Conservation (phyloP, 1,140 invertebrate species). For the Matsumurasca onukii region DNA sequence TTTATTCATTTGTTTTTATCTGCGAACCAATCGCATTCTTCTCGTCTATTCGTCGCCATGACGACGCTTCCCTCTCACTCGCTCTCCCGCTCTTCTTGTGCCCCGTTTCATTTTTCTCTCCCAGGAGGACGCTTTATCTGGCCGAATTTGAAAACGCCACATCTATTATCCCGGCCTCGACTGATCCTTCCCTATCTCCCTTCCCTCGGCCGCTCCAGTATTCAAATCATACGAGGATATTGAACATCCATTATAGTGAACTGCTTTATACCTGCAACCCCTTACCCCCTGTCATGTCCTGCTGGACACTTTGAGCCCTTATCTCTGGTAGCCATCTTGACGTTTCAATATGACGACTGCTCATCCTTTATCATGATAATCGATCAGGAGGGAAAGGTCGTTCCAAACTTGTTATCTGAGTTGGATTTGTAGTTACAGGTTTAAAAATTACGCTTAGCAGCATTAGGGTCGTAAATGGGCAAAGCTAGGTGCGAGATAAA, state of each 20-base stretch:
- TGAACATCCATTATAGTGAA: slow-evolving; percentile 23
- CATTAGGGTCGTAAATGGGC: too few relatives aligned
- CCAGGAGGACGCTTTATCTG: slow-evolving; percentile 28
- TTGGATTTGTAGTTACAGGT: too few relatives aligned
- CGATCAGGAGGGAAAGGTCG: too few relatives aligned
- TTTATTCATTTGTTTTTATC: slow-evolving; percentile 32
- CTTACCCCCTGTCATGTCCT: neutral
- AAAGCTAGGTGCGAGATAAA: too few relatives aligned
- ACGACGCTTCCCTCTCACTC: slow-evolving; percentile 14
- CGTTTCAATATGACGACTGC: too few relatives aligned
- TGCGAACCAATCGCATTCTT: slow-evolving; percentile 31
- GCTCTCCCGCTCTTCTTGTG: slow-evolving; percentile 23
- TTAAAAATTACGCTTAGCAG: too few relatives aligned
- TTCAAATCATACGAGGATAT: slow-evolving; percentile 30
- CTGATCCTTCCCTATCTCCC: neutral
- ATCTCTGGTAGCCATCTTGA: too few relatives aligned
- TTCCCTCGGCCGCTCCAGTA: slow-evolving; percentile 11
- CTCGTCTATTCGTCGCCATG: slow-evolving; percentile 27
- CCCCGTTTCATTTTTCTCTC: slow-evolving; percentile 31
- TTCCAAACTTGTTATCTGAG: too few relatives aligned
- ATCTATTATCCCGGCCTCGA: slow-evolving; percentile 24
- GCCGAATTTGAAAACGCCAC: slow-evolving; percentile 29
- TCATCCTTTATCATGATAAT: too few relatives aligned
- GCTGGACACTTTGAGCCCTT: neutral
- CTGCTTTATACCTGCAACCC: neutral